Base-by-base conservation (phyloP, 2,888 invertebrate genomes). In the Spatulosminthurus flaviceps region DNA sequence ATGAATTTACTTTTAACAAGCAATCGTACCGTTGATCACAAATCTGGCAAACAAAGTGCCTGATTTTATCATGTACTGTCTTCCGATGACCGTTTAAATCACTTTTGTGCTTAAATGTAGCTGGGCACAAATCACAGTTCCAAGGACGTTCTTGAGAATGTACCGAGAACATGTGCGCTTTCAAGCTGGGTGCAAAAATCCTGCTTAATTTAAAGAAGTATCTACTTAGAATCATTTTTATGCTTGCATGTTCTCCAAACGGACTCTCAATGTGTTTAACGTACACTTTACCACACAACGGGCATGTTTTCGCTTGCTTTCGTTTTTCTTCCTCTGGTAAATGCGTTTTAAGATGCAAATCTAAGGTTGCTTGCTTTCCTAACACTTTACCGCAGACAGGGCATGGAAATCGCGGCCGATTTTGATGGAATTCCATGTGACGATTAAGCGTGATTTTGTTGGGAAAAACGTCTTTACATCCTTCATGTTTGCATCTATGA, bases 41-140 rank as follows among this genome's bases (percentile, higher is more conserved):
- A 70, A 79, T 64, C 4, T 22, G 75, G 43, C 79, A 79, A n/a
- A 61, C 70, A 61, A 64, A 79, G 21, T 79, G 75, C 34, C 75
- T 69, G 0, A 79, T 76, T 60, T 79, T 79, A 19, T 75, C 29
- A 70, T 79, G 79, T 0, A 79, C 79, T 26, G 79, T 71, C 34
- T 79, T 79, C n/a, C 79, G 72, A 71, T 79, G 79, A 24, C 79
- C 75, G 22, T 64, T 79, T 1, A 79, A 34, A 61, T 79, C 79
- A 71, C 79, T 79, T 64, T 79, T 79, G 64, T 79, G 79, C 34
- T 79, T 79, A 69, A 79, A 79, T 22, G 60, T 60, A 0, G 79
- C 61, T 21, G 75, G 75, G 28, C 79, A 79, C 0, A 79, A 24
- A 24, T 79, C 79, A 71, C 79, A 79, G 43, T 70, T 76, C 79